Evolutionary conservation across 1,140 invertebrate species (phyloP).

Genomic region (Trichonephila inaurata): DNA sequence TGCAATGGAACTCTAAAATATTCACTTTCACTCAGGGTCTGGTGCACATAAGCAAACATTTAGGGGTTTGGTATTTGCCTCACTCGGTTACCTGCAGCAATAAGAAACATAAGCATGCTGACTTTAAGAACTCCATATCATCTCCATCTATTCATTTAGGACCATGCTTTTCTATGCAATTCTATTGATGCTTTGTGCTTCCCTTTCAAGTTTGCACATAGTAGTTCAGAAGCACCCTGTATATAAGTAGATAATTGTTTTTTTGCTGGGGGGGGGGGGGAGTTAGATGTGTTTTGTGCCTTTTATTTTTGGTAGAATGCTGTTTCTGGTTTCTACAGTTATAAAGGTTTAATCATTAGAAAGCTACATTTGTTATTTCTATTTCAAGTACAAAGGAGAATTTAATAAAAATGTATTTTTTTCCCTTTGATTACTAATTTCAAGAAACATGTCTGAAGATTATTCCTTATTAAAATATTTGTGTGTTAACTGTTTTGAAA

Average conservation of each 20-base stretch:
- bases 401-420: too few species aligned
- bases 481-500: too few species aligned
- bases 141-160: not conserved
- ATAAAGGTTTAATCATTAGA: too few species aligned
- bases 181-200: not conserved
- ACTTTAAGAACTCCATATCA: not conserved
- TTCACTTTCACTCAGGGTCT: conserved; percentile 1
- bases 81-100: not conserved
- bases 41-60: not conserved
- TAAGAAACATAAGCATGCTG: not conserved
- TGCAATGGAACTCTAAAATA: not conserved
- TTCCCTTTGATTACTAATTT: too few species aligned
- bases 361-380: too few species aligned
- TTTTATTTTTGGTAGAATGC: too few species aligned
- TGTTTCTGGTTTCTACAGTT: too few species aligned
- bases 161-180: not conserved
- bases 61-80: not conserved
- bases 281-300: too few species aligned
- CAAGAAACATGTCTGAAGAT: too few species aligned
- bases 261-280: too few species aligned
- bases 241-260: not conserved
- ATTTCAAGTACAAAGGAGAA: too few species aligned
- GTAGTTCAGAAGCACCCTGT: not conserved
- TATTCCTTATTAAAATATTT: too few species aligned
- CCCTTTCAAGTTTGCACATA: not conserved